Percentiles rank a stretch among this genome's conserved stretches.
These are phyloP conservation scores for Sus scrofa DNA, from an alignment of 2,113 vertebrate genomes.

Conservation along the genomic window T2T-Sscrofa CM000824.6:27580501-27581000, in stretches of 20 bases:
- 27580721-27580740: neutral
- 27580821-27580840: neutral
- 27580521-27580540: neutral
- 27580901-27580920: slow-evolving; percentile 12
- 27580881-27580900: neutral
- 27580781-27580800: neutral
- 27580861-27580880: neutral
- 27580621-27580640: neutral
- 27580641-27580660: neutral
- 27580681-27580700: neutral
- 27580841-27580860: neutral
- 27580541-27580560: neutral
- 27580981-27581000: neutral
- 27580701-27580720: neutral
- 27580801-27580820: neutral
- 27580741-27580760: neutral
- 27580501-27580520: neutral
- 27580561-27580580: neutral
- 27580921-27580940: neutral
- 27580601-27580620: neutral
- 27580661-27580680: neutral
- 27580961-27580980: neutral
- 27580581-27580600: neutral
- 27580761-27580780: neutral
- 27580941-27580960: neutral